A percentile compares a stretch with the other conserved stretches of the same genome.
Evolutionary conservation across 2,888 invertebrate species (phyloP).

Genomic region (Malacosoma neustria): DNA sequence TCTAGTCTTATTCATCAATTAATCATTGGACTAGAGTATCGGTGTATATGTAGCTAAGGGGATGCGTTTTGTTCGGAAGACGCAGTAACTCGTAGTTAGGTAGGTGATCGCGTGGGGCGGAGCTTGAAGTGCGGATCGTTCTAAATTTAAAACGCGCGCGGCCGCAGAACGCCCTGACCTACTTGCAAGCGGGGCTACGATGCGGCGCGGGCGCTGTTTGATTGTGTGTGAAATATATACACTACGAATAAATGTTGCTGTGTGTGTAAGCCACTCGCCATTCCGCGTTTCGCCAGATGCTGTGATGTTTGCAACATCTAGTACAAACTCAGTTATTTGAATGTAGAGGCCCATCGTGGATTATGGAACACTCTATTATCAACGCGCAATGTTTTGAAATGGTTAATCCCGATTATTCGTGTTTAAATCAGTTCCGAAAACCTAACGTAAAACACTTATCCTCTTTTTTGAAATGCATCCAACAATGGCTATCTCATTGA

Average conservation of each 20-base stretch:
- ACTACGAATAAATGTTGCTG: conserved; percentile 32
- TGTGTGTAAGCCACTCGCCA: conserved; percentile 61
- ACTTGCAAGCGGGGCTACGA: conserved; percentile 72
- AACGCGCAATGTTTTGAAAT: too few species aligned
- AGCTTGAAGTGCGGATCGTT: conserved; percentile 68
- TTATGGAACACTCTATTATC: too few species aligned
- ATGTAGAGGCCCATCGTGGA: not conserved
- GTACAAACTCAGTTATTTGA: conserved; percentile 12
- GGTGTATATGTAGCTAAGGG: too few species aligned
- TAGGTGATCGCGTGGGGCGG: conserved; percentile 57
- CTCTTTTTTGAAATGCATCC: too few species aligned
- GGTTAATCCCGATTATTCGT: too few species aligned
- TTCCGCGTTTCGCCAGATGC: conserved; percentile 69
- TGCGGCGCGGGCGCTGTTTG: conserved; percentile 65
- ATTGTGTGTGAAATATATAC: conserved; percentile 48
- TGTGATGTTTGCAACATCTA: conserved; percentile 59
- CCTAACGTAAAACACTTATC: too few species aligned
- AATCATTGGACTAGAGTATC: too few species aligned
- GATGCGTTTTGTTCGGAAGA: conserved; percentile 8
- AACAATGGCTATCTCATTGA: too few species aligned
- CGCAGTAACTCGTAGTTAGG: conserved; percentile 51
- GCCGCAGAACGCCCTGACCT: conserved; percentile 73
- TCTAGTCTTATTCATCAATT: too few species aligned
- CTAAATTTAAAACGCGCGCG: conserved; percentile 73
- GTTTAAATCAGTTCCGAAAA: too few species aligned